A percentile compares a stretch with the other conserved stretches of the same genome.
Evolutionary conservation across 2,888 invertebrate genomes (phyloP).

Genomic region (Diabrotica balteata): DNA sequence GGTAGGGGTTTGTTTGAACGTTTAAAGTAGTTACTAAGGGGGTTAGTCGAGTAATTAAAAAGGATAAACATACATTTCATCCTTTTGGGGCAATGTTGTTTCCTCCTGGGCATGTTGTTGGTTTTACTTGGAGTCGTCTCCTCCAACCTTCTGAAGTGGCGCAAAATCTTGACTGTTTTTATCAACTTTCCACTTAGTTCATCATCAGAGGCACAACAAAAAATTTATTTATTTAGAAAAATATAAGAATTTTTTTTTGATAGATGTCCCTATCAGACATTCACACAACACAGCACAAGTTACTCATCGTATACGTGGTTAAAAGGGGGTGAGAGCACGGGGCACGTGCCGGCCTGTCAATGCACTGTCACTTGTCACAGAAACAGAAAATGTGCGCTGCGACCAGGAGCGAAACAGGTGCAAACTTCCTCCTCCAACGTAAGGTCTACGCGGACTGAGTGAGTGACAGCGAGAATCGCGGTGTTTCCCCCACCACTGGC

Average conservation of each 20-base stretch:
- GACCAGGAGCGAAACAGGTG: conserved; percentile 40
- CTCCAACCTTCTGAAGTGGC: conserved; percentile 50
- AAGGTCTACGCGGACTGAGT: conserved; percentile 61
- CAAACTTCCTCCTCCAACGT: conserved; percentile 54
- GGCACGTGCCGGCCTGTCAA: conserved; percentile 23
- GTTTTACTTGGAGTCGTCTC: conserved; percentile 41
- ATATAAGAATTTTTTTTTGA: conserved; percentile 16
- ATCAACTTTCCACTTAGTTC: conserved; percentile 33
- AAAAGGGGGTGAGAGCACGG: not conserved
- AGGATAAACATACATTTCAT: conserved; percentile 61
- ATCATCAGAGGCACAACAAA: conserved; percentile 14
- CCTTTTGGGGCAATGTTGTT: conserved; percentile 64
- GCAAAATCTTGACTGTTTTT: conserved; percentile 53
- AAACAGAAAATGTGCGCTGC: conserved; percentile 6
- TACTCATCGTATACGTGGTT: conserved; percentile 41
- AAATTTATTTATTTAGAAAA: conserved; percentile 4
- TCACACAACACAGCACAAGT: conserved; percentile 38
- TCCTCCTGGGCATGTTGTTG: conserved; percentile 61
- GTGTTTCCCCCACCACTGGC: conserved; percentile 54
- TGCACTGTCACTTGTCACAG: conserved; percentile 26
- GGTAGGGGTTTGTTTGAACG: no score
- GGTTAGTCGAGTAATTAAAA: no score
- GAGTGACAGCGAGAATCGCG: conserved; percentile 60
- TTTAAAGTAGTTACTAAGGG: no score
- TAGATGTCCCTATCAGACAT: conserved; percentile 12